Evolutionary conservation across 2,888 invertebrate genomes (phyloP).

Genomic region (Malthinus flaveolus): DNA sequence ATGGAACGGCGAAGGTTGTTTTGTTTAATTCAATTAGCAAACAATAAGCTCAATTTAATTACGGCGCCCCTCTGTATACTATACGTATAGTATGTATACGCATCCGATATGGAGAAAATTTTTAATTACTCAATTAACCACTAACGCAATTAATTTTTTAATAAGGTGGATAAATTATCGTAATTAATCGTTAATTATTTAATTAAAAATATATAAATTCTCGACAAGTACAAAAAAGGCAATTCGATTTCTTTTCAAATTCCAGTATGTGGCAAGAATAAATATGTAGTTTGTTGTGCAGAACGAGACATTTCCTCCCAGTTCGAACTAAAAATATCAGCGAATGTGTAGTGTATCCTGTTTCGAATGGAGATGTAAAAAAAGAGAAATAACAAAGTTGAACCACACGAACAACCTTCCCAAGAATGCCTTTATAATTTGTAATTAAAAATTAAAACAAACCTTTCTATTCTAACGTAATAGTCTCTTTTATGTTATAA

Average conservation of each 20-base stretch:
- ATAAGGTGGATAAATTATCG: too few species aligned
- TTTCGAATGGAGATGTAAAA: constrained; percentile 6
- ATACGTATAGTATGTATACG: too few species aligned
- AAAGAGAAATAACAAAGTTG: constrained; percentile 14
- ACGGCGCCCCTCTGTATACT: too few species aligned
- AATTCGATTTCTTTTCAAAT: neutral
- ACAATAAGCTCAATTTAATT: too few species aligned
- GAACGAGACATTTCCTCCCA: constrained; percentile 13
- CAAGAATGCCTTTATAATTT: constrained; percentile 27
- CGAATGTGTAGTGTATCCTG: constrained; percentile 11
- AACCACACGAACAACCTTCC: constrained; percentile 28
- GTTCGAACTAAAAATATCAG: constrained; percentile 12
- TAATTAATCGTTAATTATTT: too few species aligned
- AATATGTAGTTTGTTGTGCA: neutral
- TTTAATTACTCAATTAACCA: too few species aligned
- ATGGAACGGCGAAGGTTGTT: too few species aligned
- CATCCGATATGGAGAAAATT: too few species aligned
- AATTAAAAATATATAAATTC: too few species aligned
- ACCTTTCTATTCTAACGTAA: constrained; percentile 1
- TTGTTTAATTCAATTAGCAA: too few species aligned
- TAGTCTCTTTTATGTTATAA: neutral
- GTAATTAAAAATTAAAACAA: constrained; percentile 4
- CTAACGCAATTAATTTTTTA: too few species aligned
- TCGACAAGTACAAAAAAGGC: too few species aligned
- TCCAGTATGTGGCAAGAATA: neutral